Conservation (phyloP, 2,888 invertebrate genomes). For the Amphipoea oculea region DNA sequence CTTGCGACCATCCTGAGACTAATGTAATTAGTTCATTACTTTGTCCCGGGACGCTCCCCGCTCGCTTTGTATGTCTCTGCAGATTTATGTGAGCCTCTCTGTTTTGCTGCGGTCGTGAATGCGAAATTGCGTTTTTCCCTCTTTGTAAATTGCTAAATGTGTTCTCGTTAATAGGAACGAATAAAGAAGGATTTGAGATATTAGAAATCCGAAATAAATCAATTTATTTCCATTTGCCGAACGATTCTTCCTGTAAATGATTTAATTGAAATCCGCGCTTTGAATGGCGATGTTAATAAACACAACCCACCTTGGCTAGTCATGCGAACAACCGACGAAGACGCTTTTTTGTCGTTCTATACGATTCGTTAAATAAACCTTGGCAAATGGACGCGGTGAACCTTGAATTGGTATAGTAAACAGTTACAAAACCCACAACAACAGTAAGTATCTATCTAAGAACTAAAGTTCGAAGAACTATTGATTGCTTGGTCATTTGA, state of each 20-base stretch:
- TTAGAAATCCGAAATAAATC: conserved; percentile 64
- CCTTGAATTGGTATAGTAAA: conserved; percentile 78
- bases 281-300: conserved; percentile 57
- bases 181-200: conserved; percentile 70
- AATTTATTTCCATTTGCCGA: conserved; percentile 48
- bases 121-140: conserved; percentile 77
- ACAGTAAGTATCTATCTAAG: conserved; percentile 55
- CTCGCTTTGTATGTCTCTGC: conserved; percentile 79
- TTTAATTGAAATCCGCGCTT: conserved; percentile 59
- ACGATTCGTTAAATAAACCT: conserved; percentile 77
- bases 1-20: conserved; percentile 78
- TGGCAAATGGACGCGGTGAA: conserved; percentile 77
- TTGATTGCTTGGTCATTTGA: conserved; percentile 32
- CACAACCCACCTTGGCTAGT: conserved; percentile 68
- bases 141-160: conserved; percentile 75
- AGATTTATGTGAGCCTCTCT: conserved; percentile 83
- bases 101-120: conserved; percentile 80
- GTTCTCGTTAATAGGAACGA: conserved; percentile 70
- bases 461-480: conserved; percentile 60
- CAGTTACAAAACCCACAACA: conserved; percentile 78
- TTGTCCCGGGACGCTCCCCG: conserved; percentile 79
- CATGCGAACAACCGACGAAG: conserved; percentile 68
- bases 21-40: conserved; percentile 90
- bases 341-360: conserved; percentile 74
- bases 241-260: conserved; percentile 44